Base-by-base conservation (phyloP, 2,797 vertebrate species). In the Betta splendens region DNA sequence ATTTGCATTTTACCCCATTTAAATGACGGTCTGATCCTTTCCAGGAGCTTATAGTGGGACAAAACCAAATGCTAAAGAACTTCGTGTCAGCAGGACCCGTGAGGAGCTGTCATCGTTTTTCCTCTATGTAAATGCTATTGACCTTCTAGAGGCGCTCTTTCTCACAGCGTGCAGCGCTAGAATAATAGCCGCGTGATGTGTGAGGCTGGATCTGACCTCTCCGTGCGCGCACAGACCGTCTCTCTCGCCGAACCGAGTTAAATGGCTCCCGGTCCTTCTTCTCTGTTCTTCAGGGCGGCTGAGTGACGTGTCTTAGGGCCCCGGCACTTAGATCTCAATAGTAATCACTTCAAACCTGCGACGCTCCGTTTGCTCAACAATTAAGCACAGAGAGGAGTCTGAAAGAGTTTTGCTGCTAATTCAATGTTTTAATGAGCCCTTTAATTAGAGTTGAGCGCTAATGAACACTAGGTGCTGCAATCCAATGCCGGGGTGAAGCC, bases 381-480 rank as follows among this genome's bases (percentile, higher is more conserved):
- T 90, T 87, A 80, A 89, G 76, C 77, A 54, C 75, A 77, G 67
- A 68, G 79, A 80, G 83, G 64, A 86, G 83, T 76, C 73, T 73
- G 72, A 73, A 83, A 72, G 77, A 81, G 83, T 84, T 75, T 83
- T 80, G 81, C 85, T 75, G 76, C 77, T 88, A 88, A 90, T 89
- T 87, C 80, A 66, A 84, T 73, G 87, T 86, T 88, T 90, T 90
- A 91, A 89, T 89, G 87, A 89, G 85, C 69, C 80, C 73, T 65
- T 75, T 90, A 89, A 90, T 89, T 91, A 88, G 80, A 82, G 78
- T 72, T 88, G 89, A 89, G 90, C 89, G 89, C 87, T 91, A 90
- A 91, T 90, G 85, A 88, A 85, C 62, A 65, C 68, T 75, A 78
- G 71, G 73, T 78, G 75, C 59, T 65, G 70, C 67, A 70, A 71